Base-by-base conservation (phyloP, 2,888 invertebrate genomes). In the Muscina levida region DNA sequence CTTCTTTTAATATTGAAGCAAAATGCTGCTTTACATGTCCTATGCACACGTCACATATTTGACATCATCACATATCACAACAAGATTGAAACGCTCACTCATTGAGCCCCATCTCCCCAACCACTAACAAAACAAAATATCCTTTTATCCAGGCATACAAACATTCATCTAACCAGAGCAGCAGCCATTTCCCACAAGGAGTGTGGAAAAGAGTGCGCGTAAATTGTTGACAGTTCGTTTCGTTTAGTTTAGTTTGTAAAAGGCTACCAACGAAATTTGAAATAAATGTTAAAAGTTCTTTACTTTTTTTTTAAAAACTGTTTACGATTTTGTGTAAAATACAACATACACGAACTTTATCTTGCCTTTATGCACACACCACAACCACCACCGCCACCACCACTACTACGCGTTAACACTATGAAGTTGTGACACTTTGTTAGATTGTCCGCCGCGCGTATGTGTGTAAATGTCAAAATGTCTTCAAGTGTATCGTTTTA, bases 271-370 rank as follows among this genome's bases (percentile, higher is more conserved):
- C 5, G 24, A 24, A 22, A 53, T 22, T 53, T 53, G 24, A 53
- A 22, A 67, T 22, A 74, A 74, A 48, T 46, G 56, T n/a, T n/a
- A 22, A 22, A 70, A 48, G 53, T 62, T 62, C 39, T 11, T 39
- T 22, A 11, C n/a, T 44, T 59, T 67, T 3, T 48, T 67, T 19
- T 26, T 65, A n/a, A 37, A 71, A 71, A n/a, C n/a, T 57, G 17
- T 48, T 19, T 51, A 51, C 4, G 8, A 31, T 31, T 31, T 31
- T 31, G 31, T 31, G 3, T 31, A 31, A 31, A 3, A 5, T 8
- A 31, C 8, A 31, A 31, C 31, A 31, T 5, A 31, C 31, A 31
- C 8, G 31, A n/a, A n/a, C n/a, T n/a, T n/a, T n/a, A n/a, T n/a
- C n/a, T n/a, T n/a, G n/a, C n/a, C n/a, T n/a, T n/a, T n/a, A n/a